These are phyloP conservation scores for Gymnobelideus leadbeateri DNA, from an alignment of 2,113 vertebrate genomes.

Conservation along the genomic window DNA sequence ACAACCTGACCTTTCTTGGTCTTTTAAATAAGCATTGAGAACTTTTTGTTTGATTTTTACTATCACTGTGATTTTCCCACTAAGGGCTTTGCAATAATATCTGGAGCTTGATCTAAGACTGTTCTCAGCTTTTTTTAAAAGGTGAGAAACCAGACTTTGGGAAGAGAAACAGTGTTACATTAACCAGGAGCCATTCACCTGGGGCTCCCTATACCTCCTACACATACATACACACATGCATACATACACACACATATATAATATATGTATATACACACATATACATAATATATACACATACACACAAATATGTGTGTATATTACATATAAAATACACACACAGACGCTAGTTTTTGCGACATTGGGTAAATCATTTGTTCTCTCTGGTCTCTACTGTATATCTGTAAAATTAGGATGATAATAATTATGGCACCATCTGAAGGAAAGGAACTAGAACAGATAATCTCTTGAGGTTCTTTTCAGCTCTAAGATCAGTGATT, in stretches of 20 bases:
- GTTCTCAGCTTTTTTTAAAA: background rate
- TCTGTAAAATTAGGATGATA: background rate
- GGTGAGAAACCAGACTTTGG: background rate
- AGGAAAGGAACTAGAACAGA: background rate
- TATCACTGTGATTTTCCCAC: background rate
- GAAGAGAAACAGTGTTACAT: background rate
- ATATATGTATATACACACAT: too few relatives aligned
- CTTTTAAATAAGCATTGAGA: background rate
- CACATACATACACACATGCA: background rate
- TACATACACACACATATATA: background rate
- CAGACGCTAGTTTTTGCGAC: background rate
- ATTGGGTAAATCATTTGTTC: background rate
- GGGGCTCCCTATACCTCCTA: accelerated
- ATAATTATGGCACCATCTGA: background rate
- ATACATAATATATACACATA: too few relatives aligned
- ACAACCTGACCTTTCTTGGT: background rate
- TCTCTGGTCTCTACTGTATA: background rate
- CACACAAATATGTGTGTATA: too few relatives aligned
- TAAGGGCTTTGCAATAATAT: background rate
- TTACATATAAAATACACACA: too few relatives aligned
- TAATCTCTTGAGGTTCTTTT: background rate
- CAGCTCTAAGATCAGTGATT: background rate
- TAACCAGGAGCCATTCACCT: background rate
- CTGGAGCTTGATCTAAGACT: background rate
- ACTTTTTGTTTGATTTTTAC: background rate